Evolutionary conservation across 2,888 invertebrate species (phyloP).

Genomic region (Ennomos quercinarius): DNA sequence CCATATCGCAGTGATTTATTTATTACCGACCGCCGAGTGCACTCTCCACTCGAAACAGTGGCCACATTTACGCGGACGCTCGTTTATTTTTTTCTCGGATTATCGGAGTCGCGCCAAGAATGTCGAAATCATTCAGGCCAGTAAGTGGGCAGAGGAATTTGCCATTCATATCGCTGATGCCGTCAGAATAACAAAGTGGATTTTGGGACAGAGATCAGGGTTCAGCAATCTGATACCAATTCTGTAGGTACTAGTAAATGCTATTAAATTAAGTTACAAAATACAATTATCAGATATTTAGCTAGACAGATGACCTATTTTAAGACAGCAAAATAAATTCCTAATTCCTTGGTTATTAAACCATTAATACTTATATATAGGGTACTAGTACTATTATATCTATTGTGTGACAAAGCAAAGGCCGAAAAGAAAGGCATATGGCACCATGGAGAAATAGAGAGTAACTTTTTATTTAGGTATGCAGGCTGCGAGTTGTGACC

Average conservation of each 20-base stretch:
- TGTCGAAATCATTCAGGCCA: conserved; percentile 85
- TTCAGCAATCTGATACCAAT: conserved; percentile 8
- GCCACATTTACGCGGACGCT: conserved; percentile 75
- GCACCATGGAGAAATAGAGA: too few relatives aligned
- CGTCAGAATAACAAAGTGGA: conserved; percentile 60
- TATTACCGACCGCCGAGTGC: conserved; percentile 56
- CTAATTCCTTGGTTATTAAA: too few relatives aligned
- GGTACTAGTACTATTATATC: too few relatives aligned
- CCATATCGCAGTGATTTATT: conserved; percentile 77
- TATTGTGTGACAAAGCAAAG: too few relatives aligned
- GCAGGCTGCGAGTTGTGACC: too few relatives aligned
- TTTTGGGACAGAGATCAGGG: conserved; percentile 44
- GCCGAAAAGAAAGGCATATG: too few relatives aligned
- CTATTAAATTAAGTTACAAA: not conserved
- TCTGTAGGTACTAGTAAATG: not conserved
- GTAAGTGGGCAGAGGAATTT: conserved; percentile 82
- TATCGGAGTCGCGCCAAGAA: conserved; percentile 83
- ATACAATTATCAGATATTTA: too few relatives aligned
- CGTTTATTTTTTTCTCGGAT: conserved; percentile 80
- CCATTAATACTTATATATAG: too few relatives aligned
- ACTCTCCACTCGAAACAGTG: conserved; percentile 63
- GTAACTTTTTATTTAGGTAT: too few relatives aligned
- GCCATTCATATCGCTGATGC: conserved; percentile 79
- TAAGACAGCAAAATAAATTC: too few relatives aligned
- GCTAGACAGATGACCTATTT: too few relatives aligned